Conservation (phyloP, 2,113 vertebrate genomes). For the Meleagris gallopavo region DNA sequence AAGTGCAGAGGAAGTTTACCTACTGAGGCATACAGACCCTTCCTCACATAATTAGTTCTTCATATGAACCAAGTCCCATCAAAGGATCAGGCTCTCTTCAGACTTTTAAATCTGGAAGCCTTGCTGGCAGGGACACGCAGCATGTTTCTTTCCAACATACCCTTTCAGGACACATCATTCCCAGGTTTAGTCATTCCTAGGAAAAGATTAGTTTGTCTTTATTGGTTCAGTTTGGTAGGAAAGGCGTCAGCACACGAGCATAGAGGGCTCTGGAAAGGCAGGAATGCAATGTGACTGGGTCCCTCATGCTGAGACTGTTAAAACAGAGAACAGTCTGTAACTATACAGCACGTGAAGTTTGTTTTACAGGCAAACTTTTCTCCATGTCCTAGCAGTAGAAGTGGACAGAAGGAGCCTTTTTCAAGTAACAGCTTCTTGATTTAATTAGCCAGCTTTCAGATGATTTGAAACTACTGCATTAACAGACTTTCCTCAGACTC, state of each 20-base stretch:
- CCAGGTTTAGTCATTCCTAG: neutral
- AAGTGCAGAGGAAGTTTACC: neutral
- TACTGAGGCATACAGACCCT: neutral
- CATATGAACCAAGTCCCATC: neutral
- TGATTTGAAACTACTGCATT: constrained; percentile 37
- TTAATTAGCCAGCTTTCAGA: constrained; percentile 30
- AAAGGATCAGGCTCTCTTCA: neutral
- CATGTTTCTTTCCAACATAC: neutral
- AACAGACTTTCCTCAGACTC: constrained; percentile 17
- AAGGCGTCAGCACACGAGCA: neutral
- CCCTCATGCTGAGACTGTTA: constrained; percentile 22
- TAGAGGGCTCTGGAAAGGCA: neutral
- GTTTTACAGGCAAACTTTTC: constrained; percentile 49
- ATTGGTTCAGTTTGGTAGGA: accelerated
- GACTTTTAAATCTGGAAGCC: neutral
- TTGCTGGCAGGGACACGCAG: neutral
- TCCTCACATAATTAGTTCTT: neutral
- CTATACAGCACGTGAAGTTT: neutral
- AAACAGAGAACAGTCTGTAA: constrained; percentile 52
- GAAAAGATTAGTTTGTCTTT: neutral
- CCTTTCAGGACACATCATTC: neutral
- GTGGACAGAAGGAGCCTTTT: constrained; percentile 35
- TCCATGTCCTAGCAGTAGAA: neutral
- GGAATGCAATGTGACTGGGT: neutral
- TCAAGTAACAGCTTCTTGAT: constrained; percentile 46